phyloP scores from a whole-genome alignment of 2,797 vertebrate species.

The Tadarida brasiliensis region DNA sequence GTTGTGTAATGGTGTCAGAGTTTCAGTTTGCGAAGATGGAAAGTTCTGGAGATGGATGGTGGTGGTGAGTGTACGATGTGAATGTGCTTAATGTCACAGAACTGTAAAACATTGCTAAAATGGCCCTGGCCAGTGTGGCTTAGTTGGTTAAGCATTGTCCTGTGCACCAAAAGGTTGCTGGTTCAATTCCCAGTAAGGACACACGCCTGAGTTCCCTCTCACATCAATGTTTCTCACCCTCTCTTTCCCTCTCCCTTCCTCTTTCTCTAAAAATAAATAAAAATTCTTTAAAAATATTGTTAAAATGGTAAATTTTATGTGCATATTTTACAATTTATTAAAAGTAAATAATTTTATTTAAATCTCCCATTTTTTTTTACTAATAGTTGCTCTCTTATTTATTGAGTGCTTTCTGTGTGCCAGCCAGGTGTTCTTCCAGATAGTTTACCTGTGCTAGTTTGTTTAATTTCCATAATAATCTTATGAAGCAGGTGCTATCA shows the following conservation, averaged over 20 bases:
- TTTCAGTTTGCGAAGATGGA: neutral
- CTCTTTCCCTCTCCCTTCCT: too few species aligned
- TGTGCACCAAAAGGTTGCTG: too few species aligned
- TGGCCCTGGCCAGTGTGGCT: too few species aligned
- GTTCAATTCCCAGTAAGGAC: too few species aligned
- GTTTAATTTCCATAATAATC: neutral
- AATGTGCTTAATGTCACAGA: neutral
- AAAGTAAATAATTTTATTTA: neutral
- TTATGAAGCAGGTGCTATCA: neutral
- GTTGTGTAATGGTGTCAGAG: neutral
- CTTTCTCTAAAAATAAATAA: too few species aligned
- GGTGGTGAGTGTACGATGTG: neutral
- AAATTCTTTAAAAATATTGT: neutral
- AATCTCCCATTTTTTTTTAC: neutral
- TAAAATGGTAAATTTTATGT: neutral
- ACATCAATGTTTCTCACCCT: too few species aligned
- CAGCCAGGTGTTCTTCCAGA: neutral
- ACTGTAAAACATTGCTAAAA: neutral
- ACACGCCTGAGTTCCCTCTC: too few species aligned
- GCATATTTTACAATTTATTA: neutral
- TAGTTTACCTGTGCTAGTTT: neutral
- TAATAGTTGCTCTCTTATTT: neutral
- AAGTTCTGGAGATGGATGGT: neutral
- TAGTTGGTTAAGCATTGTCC: too few species aligned
- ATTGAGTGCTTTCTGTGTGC: neutral